These are phyloP conservation scores for Poliocrania exsul DNA, from an alignment of 2,797 vertebrate species.

Conservation along the genomic window DNA sequence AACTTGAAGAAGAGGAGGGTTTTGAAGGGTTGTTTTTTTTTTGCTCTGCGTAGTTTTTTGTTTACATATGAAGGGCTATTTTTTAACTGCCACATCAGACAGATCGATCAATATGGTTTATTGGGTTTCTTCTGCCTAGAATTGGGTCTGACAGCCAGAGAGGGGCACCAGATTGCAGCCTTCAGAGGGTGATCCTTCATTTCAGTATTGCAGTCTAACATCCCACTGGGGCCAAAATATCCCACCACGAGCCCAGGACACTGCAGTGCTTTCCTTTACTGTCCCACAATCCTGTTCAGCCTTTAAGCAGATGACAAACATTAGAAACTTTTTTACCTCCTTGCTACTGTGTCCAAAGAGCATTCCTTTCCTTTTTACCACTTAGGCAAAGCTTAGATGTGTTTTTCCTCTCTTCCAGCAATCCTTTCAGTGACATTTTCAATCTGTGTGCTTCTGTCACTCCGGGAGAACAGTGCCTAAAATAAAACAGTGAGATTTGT, in stretches of 20 bases:
- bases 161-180: conserved; percentile 40
- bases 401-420: conserved; percentile 41
- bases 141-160: conserved; percentile 17
- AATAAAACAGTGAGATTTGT: conserved; percentile 50
- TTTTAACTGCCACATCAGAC: background rate
- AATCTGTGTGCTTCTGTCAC: conserved; percentile 49
- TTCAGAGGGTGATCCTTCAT: background rate
- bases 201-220: background rate
- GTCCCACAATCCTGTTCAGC: background rate
- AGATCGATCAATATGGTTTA: background rate
- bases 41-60: background rate
- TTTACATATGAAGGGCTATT: background rate
- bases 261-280: background rate
- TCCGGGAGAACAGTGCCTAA: conserved; percentile 17
- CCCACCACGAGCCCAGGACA: background rate
- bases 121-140: background rate
- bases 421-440: conserved; percentile 20
- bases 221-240: background rate
- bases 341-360: background rate
- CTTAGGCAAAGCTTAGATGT: background rate
- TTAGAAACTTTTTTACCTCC: background rate
- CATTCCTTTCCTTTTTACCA: background rate
- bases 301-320: background rate
- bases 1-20: background rate
- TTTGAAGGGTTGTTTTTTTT: background rate